Evolutionary conservation across 1,140 invertebrate species (phyloP), one percentile per base, ranked within the genome.

Genomic region (Drosophila dunni): DNA sequence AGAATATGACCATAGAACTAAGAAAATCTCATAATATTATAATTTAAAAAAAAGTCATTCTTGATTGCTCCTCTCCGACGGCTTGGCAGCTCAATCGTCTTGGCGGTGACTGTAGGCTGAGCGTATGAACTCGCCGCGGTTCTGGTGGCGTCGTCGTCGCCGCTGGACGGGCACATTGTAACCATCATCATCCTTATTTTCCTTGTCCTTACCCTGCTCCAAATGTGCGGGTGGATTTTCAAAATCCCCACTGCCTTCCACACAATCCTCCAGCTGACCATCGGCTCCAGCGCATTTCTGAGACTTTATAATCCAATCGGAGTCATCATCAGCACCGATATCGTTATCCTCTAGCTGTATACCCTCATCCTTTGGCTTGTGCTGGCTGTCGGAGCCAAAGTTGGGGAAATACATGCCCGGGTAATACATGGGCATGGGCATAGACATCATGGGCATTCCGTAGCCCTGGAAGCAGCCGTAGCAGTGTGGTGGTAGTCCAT

Each of bases 41-140:
- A 53, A 53, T 44, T 33, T 29, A 3, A 5, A 29, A 29, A 29
- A 29, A 29, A 29, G 24, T 29, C 17, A 7, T 10, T 17, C 13
- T 10, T 56, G 33, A 11, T 38, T 33, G 33, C 15, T 38, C 36
- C 17, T 20, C 34, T 40, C 53, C 15, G 13, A n/a, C 13, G 2
- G 7, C 29, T 48, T 7, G 54, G 7, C 46, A 10, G 4, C 5
- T 44, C 38, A 53, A n/a, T 33, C 24, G 13, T 42, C 17, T 8
- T 60, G 36, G 11, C 79, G 79, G 9, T 48, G 80, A 48, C 85
- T 90, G 67, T 91, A 89, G 1, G 62, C 4, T 7, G 83, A 88
- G n/a, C 78, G 62, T 9, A 74, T 50, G 6, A 89, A 89, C 24
- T 80, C 45, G 10, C 33, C 48, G 0, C 10, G 17, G 44, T 56